Evolutionary conservation across 1,140 invertebrate genomes (phyloP).

Genomic region (Sitodiplosis mosellana): DNA sequence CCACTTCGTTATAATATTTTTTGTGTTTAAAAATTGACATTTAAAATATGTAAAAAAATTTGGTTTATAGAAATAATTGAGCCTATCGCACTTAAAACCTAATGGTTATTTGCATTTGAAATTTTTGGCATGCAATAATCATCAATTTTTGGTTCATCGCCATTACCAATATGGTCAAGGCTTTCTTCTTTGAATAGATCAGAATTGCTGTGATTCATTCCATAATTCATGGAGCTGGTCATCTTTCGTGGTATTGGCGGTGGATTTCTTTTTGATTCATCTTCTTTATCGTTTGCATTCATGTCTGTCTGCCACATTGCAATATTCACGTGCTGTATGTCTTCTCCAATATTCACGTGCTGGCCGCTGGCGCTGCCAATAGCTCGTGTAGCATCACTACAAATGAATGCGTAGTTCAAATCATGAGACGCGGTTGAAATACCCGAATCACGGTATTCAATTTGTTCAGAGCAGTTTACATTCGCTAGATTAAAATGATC

Average conservation of each 20-base stretch:
- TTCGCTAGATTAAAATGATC: conserved; percentile 7
- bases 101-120: too few relatives aligned
- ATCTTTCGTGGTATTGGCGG: neutral
- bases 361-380: neutral
- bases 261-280: neutral
- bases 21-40: too few relatives aligned
- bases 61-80: too few relatives aligned
- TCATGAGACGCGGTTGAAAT: conserved; percentile 22
- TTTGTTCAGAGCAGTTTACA: conserved; percentile 14
- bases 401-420: conserved; percentile 11
- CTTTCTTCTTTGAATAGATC: too few relatives aligned
- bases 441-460: conserved; percentile 22
- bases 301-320: too few relatives aligned
- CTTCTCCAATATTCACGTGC: neutral
- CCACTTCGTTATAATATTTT: too few relatives aligned
- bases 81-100: too few relatives aligned
- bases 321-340: neutral
- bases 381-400: neutral
- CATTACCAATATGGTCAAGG: too few relatives aligned
- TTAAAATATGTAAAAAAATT: too few relatives aligned
- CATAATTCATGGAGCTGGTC: neutral
- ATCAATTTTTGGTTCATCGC: too few relatives aligned
- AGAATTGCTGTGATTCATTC: too few relatives aligned
- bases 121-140: too few relatives aligned
- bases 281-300: neutral